Evolutionary conservation across 2,113 vertebrate species (phyloP).

Genomic region (Ascaphus truei): DNA sequence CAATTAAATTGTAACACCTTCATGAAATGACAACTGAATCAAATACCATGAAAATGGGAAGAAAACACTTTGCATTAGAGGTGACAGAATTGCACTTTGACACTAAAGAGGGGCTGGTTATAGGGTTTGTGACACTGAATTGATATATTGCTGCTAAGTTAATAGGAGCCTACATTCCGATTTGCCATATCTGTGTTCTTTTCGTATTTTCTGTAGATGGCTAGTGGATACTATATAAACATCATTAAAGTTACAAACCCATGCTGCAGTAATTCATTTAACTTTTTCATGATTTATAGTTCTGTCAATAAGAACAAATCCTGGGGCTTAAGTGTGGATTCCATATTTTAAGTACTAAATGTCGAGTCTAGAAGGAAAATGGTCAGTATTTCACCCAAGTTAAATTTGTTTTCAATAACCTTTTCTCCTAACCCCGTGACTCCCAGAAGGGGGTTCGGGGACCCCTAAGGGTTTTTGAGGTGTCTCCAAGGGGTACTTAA

Average conservation of each 20-base stretch:
- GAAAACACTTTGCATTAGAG: slow-evolving; percentile 39
- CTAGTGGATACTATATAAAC: slow-evolving; percentile 79
- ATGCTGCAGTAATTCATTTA: slow-evolving; percentile 90
- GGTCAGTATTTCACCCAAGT: too few relatives aligned
- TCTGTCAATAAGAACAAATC: slow-evolving; percentile 79
- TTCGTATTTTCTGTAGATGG: slow-evolving; percentile 59
- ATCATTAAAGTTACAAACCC: slow-evolving; percentile 79
- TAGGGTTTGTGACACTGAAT: slow-evolving; percentile 47
- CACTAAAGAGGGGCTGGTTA: slow-evolving; percentile 45
- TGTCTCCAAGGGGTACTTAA: too few relatives aligned
- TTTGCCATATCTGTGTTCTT: slow-evolving; percentile 48
- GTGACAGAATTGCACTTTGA: slow-evolving; percentile 47
- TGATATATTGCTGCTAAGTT: slow-evolving; percentile 57
- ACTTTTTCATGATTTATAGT: slow-evolving; percentile 87
- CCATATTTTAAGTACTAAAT: slow-evolving; percentile 76
- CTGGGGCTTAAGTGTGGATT: slow-evolving; percentile 61
- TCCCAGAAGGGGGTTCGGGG: too few relatives aligned
- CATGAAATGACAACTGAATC: slow-evolving; percentile 48
- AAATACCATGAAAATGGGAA: slow-evolving; percentile 49
- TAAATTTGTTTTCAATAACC: too few relatives aligned
- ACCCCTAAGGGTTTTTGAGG: too few relatives aligned
- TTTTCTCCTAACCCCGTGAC: too few relatives aligned
- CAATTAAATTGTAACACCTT: slow-evolving; percentile 41
- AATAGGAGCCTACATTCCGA: slow-evolving; percentile 56
- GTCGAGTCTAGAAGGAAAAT: too few relatives aligned